phyloP scores from a whole-genome alignment of 1,140 invertebrate genomes.

The Lysiphlebus fabarum region DNA sequence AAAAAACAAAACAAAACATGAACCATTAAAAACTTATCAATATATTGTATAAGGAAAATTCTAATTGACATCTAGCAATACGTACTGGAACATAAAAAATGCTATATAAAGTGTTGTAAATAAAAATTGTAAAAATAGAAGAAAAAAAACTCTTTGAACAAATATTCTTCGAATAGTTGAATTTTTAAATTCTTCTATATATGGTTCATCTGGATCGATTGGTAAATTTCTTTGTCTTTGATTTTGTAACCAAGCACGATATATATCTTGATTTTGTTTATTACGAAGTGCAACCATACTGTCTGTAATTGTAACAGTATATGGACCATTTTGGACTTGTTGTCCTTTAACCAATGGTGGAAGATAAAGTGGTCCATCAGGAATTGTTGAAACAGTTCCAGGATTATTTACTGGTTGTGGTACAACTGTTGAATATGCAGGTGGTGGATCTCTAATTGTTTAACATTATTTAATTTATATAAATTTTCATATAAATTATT shows the following conservation, averaged over 20 bases:
- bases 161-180: conserved; percentile 35
- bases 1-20: too few species aligned
- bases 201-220: conserved; percentile 29
- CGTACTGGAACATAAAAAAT: conserved; percentile 41
- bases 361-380: conserved; percentile 33
- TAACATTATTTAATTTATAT: too few species aligned
- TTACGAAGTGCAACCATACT: conserved; percentile 40
- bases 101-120: conserved; percentile 36
- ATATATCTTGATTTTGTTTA: conserved; percentile 36
- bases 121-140: conserved; percentile 38
- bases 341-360: conserved; percentile 37
- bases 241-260: conserved; percentile 35
- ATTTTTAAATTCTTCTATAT: conserved; percentile 39
- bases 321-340: conserved; percentile 39
- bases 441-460: conserved; percentile 1
- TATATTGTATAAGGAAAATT: background rate
- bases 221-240: conserved; percentile 22
- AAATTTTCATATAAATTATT: too few species aligned
- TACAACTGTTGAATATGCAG: conserved; percentile 13
- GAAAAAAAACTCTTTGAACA: conserved; percentile 40
- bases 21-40: background rate
- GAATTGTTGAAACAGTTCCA: conserved; percentile 20
- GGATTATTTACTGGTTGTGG: conserved; percentile 6
- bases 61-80: conserved; percentile 1
- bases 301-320: conserved; percentile 36